A percentile compares a stretch with the other conserved stretches of the same genome.
Evolutionary conservation across 2,113 vertebrate genomes (phyloP).

Genomic region (Synchiropus splendidus): DNA sequence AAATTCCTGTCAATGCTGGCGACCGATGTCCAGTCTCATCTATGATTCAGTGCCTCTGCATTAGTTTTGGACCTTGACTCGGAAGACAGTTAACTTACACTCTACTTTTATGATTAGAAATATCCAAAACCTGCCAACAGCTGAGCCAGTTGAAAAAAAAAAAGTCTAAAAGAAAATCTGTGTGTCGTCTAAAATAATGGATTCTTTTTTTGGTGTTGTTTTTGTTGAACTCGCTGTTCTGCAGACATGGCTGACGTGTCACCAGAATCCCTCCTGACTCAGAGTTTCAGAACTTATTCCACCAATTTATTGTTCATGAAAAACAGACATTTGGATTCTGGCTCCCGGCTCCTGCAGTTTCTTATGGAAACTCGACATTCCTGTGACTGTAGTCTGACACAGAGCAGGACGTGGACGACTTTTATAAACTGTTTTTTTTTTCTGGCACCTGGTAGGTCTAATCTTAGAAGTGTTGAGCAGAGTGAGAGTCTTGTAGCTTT

Average conservation of each 20-base stretch:
- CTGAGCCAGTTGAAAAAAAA: neutral
- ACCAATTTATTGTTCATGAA: conserved; percentile 14
- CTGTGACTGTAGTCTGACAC: conserved; percentile 6
- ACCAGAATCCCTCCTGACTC: conserved; percentile 7
- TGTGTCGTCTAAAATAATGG: neutral
- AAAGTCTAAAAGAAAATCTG: neutral
- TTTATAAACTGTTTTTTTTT: too few species aligned
- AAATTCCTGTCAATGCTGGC: too few species aligned
- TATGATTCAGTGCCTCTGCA: too few species aligned
- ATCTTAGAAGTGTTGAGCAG: conserved; percentile 31
- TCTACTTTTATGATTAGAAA: too few species aligned
- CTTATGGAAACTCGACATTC: conserved; percentile 17
- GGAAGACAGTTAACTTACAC: too few species aligned
- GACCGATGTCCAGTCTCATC: too few species aligned
- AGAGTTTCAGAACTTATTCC: conserved; percentile 19
- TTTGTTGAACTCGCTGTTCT: neutral
- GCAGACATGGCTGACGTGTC: conserved; percentile 5
- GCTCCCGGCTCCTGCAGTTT: conserved; percentile 5
- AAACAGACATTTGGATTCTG: neutral
- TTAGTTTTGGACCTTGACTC: too few species aligned
- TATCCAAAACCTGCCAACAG: too few species aligned
- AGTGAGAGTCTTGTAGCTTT: conserved; percentile 13
- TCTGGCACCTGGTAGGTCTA: too few species aligned
- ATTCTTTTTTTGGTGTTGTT: too few species aligned
- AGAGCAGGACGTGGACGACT: too few species aligned